These are phyloP conservation scores for Calosoma granatense DNA, from an alignment of 1,140 invertebrate species.

Conservation along the genomic window DNA sequence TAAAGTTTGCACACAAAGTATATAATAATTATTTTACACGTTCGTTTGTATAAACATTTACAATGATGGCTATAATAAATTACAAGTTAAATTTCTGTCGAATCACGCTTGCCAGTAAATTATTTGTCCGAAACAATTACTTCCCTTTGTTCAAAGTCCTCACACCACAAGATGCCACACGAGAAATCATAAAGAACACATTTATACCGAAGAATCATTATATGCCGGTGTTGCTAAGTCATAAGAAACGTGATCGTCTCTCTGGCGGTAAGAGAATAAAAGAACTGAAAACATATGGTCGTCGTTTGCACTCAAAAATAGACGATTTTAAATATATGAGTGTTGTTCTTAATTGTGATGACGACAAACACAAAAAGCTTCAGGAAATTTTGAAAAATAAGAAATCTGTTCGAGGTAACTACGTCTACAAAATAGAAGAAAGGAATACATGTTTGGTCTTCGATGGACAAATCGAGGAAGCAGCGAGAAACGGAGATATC, in stretches of 20 bases:
- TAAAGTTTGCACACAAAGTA: too few species aligned
- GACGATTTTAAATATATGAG: slow-evolving; percentile 7
- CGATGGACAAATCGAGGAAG: slow-evolving; percentile 55
- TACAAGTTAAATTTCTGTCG: slow-evolving; percentile 59
- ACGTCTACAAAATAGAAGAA: slow-evolving; percentile 30
- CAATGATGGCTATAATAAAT: slow-evolving; percentile 25
- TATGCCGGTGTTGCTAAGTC: slow-evolving; percentile 59
- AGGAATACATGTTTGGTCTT: slow-evolving; percentile 56
- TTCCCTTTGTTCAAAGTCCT: slow-evolving; percentile 72
- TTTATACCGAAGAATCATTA: slow-evolving; percentile 47
- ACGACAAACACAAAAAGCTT: not conserved
- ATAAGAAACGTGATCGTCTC: slow-evolving; percentile 31
- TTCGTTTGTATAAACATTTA: too few species aligned
- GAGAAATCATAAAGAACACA: slow-evolving; percentile 22
- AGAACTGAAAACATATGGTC: not conserved
- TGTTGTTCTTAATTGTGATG: not conserved
- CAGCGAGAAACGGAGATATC: slow-evolving; percentile 59
- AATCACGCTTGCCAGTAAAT: slow-evolving; percentile 69
- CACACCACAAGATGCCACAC: slow-evolving; percentile 66
- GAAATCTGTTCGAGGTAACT: not conserved
- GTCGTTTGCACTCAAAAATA: not conserved
- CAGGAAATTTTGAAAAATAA: not conserved
- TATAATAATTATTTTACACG: too few species aligned
- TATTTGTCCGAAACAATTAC: slow-evolving; percentile 72
- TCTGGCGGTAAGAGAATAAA: not conserved